Conservation (phyloP, 2,888 invertebrate genomes). For the Hipparchia sbordonii region DNA sequence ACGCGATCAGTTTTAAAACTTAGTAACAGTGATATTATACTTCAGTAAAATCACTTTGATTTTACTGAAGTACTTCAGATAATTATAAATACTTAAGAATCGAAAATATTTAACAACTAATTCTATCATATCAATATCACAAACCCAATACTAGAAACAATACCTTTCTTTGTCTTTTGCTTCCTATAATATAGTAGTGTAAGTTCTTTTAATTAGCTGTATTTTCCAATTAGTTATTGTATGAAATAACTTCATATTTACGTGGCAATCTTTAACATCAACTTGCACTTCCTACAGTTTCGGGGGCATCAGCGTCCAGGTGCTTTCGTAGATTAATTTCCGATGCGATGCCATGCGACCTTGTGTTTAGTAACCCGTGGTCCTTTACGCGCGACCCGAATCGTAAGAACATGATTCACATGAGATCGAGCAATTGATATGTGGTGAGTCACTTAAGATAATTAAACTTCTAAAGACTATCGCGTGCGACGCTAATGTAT, state of each 20-base stretch:
- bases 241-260: not conserved
- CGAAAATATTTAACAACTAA: too few relatives aligned
- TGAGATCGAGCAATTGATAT: conserved; percentile 52
- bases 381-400: conserved; percentile 61
- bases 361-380: conserved; percentile 47
- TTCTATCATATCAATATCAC: too few relatives aligned
- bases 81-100: too few relatives aligned
- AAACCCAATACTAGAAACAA: too few relatives aligned
- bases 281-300: conserved; percentile 74
- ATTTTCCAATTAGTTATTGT: too few relatives aligned
- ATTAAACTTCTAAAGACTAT: conserved; percentile 33
- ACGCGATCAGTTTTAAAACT: too few relatives aligned
- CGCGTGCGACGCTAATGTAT: conserved; percentile 39
- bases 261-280: conserved; percentile 40
- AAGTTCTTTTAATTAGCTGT: too few relatives aligned
- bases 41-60: too few relatives aligned
- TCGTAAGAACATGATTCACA: conserved; percentile 64
- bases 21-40: too few relatives aligned
- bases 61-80: too few relatives aligned
- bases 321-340: conserved; percentile 61
- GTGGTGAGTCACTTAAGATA: conserved; percentile 55
- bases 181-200: too few relatives aligned
- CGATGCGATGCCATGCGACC: conserved; percentile 52
- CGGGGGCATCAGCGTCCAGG: conserved; percentile 44
- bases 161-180: too few relatives aligned